Base-by-base conservation (phyloP, 2,797 vertebrate species). In the Dermochelys coriacea region DNA sequence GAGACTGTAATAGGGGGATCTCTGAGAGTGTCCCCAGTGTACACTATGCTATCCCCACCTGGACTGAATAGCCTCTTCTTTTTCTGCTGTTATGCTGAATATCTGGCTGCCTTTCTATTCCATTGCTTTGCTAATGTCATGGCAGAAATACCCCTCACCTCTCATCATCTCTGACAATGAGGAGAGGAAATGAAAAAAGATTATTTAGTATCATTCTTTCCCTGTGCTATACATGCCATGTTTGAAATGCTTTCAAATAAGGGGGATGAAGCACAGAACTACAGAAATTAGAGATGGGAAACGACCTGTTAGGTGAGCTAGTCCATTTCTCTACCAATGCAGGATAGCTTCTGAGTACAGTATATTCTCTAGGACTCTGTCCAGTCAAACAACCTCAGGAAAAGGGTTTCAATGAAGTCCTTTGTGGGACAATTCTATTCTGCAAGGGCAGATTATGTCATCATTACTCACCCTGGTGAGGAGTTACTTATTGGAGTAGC, bases 261-360 rank as follows among this genome's bases (percentile, higher is more conserved):
- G 91, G 90, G 80, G 87, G 87, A 96, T 96, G 95, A 96, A 96
- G 97, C 71, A 93, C 52, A 85, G 83, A 91, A 57, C 71, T 80
- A 88, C 85, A 95, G 96, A 96, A 96, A 96, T 96, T 94, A 97
- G 92, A 97, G 96, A 95, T 51, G 93, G 93, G 96, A 95, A 95
- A 95, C 86, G 92, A 93, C 92, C 90, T 95, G 87, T 91, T 21
- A 89, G 97, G 96, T 97, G 96, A 96, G 88, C 14, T 87, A 91
- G 95, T 52, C 96, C 92, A 78, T 95, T 97, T 94, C 86, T 83
- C n/a, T 90, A 86, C 16, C 68, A 95, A 89, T 85, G 79, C 71
- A 94, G 94, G 91, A 85, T 86, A 92, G 89, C 91, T 95, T 90
- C 92, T 55, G 68, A 95, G 82, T 19, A 55, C 45, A 57, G 95